Base-by-base conservation (phyloP, 2,797 vertebrate genomes). In the Ctenopoma kingsleyae region DNA sequence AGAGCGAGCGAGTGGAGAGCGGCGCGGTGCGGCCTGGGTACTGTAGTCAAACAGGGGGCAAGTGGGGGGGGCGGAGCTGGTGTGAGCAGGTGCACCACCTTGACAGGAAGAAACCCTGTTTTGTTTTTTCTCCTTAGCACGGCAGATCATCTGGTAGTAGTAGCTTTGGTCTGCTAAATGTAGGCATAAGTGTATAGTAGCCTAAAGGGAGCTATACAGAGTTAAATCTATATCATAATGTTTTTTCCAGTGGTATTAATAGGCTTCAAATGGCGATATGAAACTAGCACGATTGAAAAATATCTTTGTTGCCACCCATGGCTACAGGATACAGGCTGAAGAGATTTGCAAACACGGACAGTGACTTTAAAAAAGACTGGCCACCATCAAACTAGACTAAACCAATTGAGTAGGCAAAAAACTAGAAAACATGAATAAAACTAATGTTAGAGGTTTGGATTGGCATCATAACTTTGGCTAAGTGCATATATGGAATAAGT, bases 11-110 rank as follows among this genome's bases (percentile, higher is more conserved):
- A 84, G 82, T 22, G 71, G 82, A 74, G 88, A 77, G 89, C 58
- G 50, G 81, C 93, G 94, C 94, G 80, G 75, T 92, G 95, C 82
- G 59, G 79, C 81, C 61, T 94, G 94, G 95, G 94, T 92, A 92
- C 61, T 94, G 95, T 94, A 95, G 95, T 95, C 92, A 23, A 63
- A 76, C 8, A 17, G 19, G 61, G 6, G 15, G 40, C 19, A n/a
- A 10, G 27, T 25, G 22, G 62, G 5, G 76, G 62, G 19, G 81
- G 86, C 48, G 84, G 89, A 71, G 81, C 84, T 67, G 61, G 66
- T 23, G 69, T 38, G 77, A 83, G 87, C 92, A 93, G 92, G 92
- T 93, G 91, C 91, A 80, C 48, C 74, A 90, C 90, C 87, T 92
- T 87, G 71, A 85, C 62, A 47, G 69, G 56, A 60, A 59, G 40